Evolutionary conservation across 2,888 invertebrate species (phyloP).

Genomic region (Anthrax anthrax): DNA sequence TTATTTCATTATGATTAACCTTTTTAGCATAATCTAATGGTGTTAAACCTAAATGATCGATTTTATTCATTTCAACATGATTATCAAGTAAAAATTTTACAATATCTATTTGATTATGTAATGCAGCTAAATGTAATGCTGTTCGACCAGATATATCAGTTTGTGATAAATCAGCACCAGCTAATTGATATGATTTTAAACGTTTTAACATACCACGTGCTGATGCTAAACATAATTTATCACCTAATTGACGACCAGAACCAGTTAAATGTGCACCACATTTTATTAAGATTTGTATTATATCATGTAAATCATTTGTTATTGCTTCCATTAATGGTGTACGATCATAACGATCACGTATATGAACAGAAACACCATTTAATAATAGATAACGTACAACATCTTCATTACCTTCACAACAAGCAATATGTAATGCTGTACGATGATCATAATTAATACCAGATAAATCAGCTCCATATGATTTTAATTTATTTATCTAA

Average conservation of each 20-base stretch:
- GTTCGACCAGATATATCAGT: slow-evolving; percentile 49
- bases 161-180: slow-evolving; percentile 51
- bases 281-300: slow-evolving; percentile 50
- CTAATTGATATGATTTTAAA: slow-evolving; percentile 46
- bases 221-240: slow-evolving; percentile 52
- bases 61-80: slow-evolving; percentile 29
- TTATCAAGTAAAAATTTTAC: slow-evolving; percentile 40
- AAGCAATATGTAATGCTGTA: slow-evolving; percentile 70
- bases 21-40: slow-evolving; percentile 40
- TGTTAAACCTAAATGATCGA: slow-evolving; percentile 42
- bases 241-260: slow-evolving; percentile 43
- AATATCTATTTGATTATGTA: slow-evolving; percentile 39
- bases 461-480: slow-evolving; percentile 59
- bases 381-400: slow-evolving; percentile 59
- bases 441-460: slow-evolving; percentile 57
- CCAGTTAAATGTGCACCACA: slow-evolving; percentile 63
- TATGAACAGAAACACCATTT: slow-evolving; percentile 71
- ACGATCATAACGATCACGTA: slow-evolving; percentile 53
- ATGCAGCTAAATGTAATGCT: slow-evolving; percentile 51
- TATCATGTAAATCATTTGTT: slow-evolving; percentile 43
- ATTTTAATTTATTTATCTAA: slow-evolving; percentile 26
- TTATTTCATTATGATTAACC: neutral
- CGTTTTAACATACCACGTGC: slow-evolving; percentile 42
- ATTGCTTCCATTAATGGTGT: slow-evolving; percentile 60
- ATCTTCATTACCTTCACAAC: slow-evolving; percentile 49